Base-by-base conservation (phyloP, 2,797 vertebrate genomes). In the Takifugu ocellatus region DNA sequence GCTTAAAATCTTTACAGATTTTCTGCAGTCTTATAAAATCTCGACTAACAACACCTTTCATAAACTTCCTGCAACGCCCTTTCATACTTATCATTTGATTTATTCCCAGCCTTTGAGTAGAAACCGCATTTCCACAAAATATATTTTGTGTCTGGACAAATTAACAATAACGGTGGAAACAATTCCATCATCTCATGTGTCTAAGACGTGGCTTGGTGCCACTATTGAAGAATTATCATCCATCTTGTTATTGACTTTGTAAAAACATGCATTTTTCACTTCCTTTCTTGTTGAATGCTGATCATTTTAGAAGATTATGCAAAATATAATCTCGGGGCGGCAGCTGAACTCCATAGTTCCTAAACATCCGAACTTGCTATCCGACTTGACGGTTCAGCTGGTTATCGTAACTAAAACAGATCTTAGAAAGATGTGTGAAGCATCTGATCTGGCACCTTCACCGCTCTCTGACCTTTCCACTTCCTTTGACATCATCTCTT, bases 181-280 rank as follows among this genome's bases (percentile, higher is more conserved):
- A 68, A 81, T 80, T 66, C 72, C 66, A 52, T 61, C 69, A 63
- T 80, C 56, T 75, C 65, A 72, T 78, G 62, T 65, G 68, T 72
- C 63, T 73, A 36, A 72, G 58, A 82, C 43, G 75, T 88, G 87
- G 85, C 87, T 1, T 33, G 58, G 71, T 33, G 86, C 82, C 85
- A 83, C 76, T 58, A 84, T 87, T 85, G 80, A 85, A 74, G 58
- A 79, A 71, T 82, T 77, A 84, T 84, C 84, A 82, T 86, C 74
- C 68, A 86, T 86, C 84, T 85, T 75, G 73, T 75, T 72, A 75
- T 79, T 72, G 75, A 66, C 77, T 64, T 44, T 14, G 51, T 70
- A 54, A 68, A 77, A 76, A 72, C 63, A 49, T 57, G 54, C 43
- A 61, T 66, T 63, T 72, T 83, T 73, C 49, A 56, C 70, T 78